Evolutionary conservation across 2,797 vertebrate genomes (phyloP).

Genomic region (Rhabdophis nuchalis): DNA sequence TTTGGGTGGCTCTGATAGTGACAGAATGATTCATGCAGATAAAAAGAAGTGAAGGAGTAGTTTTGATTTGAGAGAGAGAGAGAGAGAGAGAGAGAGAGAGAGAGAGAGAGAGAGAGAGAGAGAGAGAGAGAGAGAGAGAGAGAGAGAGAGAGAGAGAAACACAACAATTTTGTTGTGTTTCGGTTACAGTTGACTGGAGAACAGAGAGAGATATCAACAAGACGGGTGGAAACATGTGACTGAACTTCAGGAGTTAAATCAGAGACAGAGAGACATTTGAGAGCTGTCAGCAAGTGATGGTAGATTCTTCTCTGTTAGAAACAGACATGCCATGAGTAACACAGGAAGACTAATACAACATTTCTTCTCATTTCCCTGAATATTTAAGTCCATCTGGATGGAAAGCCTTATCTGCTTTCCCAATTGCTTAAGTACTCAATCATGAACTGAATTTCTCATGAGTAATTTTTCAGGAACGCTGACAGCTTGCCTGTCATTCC

Average conservation of each 20-base stretch:
- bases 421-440: not conserved
- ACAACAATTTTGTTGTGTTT: not conserved
- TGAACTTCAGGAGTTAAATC: constrained; percentile 11
- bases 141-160: not conserved
- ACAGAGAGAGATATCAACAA: constrained; percentile 3
- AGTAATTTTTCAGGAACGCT: not conserved
- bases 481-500: not conserved
- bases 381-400: not conserved
- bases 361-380: not conserved
- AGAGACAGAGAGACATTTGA: not conserved
- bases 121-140: not conserved
- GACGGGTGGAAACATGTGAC: not conserved
- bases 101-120: not conserved
- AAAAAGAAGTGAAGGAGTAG: not conserved
- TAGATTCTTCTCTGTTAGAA: not conserved
- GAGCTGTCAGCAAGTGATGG: not conserved
- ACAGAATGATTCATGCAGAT: constrained; percentile 6
- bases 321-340: not conserved
- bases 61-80: constrained; percentile 5
- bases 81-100: not conserved
- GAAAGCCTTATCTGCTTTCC: not conserved
- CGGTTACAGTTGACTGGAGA: not conserved
- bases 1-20: not conserved
- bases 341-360: not conserved
- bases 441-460: not conserved